phyloP scores from a whole-genome alignment of 2,888 invertebrate species.

The Neocrepidodera transversa region DNA sequence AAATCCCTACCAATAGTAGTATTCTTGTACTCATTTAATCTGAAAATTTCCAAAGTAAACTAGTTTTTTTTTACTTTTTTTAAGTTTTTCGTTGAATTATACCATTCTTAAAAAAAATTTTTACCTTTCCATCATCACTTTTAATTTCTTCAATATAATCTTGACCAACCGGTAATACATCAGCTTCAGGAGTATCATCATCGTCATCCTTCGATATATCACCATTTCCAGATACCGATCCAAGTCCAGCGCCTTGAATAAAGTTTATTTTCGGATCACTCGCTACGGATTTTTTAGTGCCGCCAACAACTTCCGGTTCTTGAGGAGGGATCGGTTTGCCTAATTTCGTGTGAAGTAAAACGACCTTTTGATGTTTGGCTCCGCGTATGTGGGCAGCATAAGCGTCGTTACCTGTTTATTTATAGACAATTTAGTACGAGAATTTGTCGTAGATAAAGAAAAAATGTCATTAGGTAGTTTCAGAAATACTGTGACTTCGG shows the following conservation, averaged over 20 bases:
- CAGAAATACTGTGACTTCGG: too few species aligned
- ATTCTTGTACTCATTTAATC: too few species aligned
- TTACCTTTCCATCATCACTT: constrained; percentile 85
- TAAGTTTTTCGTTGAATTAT: too few species aligned
- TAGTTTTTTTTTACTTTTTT: too few species aligned
- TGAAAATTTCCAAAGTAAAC: too few species aligned
- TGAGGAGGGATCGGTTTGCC: constrained; percentile 97
- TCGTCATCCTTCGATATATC: constrained; percentile 62
- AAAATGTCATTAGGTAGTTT: too few species aligned
- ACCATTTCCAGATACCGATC: constrained; percentile 62
- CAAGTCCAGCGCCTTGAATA: constrained; percentile 78
- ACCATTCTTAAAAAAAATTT: too few species aligned
- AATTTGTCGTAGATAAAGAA: too few species aligned
- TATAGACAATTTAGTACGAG: too few species aligned
- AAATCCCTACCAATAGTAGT: too few species aligned
- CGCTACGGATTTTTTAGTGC: constrained; percentile 63
- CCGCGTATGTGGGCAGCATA: constrained; percentile 98
- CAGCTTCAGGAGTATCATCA: constrained; percentile 70
- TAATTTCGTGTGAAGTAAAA: constrained; percentile 94
- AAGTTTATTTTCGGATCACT: constrained; percentile 85
- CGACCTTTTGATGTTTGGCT: constrained; percentile 97
- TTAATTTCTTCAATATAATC: constrained; percentile 98
- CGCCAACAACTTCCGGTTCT: constrained; percentile 86
- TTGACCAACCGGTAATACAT: constrained; percentile 91
- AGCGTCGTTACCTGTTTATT: constrained; percentile 85